These are phyloP conservation scores for Drosophila suboccidentalis DNA, from an alignment of 2,888 invertebrate genomes.

Conservation along the genomic window DNA sequence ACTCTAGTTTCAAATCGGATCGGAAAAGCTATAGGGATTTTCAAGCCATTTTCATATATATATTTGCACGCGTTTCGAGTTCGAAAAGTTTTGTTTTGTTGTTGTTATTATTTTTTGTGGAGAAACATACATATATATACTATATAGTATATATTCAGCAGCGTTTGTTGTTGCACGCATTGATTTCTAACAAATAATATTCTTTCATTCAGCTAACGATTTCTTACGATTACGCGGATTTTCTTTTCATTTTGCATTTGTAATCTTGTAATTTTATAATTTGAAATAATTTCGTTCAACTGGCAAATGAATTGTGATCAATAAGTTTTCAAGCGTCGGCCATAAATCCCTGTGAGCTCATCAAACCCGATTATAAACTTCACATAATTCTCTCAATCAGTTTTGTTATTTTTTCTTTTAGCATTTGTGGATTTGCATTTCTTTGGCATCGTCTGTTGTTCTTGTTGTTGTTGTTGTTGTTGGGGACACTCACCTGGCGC, in stretches of 20 bases:
- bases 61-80: slow-evolving; percentile 55
- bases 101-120: slow-evolving; percentile 20
- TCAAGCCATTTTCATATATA: slow-evolving; percentile 84
- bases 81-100: slow-evolving; percentile 56
- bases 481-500: slow-evolving; percentile 83
- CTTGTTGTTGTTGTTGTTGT: slow-evolving; percentile 43
- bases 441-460: slow-evolving; percentile 76
- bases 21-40: slow-evolving; percentile 87
- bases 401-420: slow-evolving; percentile 50
- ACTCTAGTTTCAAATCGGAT: slow-evolving; percentile 81
- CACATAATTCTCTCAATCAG: slow-evolving; percentile 59
- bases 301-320: slow-evolving; percentile 14
- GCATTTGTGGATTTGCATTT: slow-evolving; percentile 81
- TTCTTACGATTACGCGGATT: slow-evolving; percentile 9
- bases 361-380: slow-evolving; percentile 83
- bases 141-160: not conserved
- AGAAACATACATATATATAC: slow-evolving; percentile 11
- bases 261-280: slow-evolving; percentile 29
- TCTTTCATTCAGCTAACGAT: slow-evolving; percentile 31
- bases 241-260: slow-evolving; percentile 9
- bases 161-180: slow-evolving; percentile 30
- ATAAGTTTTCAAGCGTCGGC: slow-evolving; percentile 83
- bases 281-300: slow-evolving; percentile 16
- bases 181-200: not conserved
- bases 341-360: slow-evolving; percentile 86